These are phyloP conservation scores for Nephotettix cincticeps DNA, from an alignment of 1,140 invertebrate species.

Conservation along the genomic window DNA sequence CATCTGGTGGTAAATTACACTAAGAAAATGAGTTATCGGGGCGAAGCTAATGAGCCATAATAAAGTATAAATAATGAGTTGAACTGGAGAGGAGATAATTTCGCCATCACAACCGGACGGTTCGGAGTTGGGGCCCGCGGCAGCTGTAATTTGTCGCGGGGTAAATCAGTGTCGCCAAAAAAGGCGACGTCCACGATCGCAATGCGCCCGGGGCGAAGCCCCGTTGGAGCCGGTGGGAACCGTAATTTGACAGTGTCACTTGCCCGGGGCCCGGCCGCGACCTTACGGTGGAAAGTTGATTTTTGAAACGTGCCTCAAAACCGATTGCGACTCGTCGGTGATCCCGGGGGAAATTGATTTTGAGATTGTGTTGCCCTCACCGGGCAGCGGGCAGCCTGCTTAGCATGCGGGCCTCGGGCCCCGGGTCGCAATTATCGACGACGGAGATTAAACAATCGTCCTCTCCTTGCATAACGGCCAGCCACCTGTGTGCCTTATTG, in stretches of 20 bases:
- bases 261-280: neutral
- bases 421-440: constrained; percentile 6
- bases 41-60: too few species aligned
- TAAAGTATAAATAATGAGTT: too few species aligned
- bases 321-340: too few species aligned
- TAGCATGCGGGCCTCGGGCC: constrained; percentile 17
- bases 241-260: constrained; percentile 7
- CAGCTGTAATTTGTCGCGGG: constrained; percentile 3
- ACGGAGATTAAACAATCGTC: constrained; percentile 13
- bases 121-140: too few species aligned
- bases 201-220: neutral
- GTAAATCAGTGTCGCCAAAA: constrained; percentile 21
- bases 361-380: neutral
- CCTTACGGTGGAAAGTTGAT: constrained; percentile 13
- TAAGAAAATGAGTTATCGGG: too few species aligned
- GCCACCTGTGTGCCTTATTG: constrained; percentile 17
- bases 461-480: neutral
- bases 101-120: too few species aligned
- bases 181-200: neutral
- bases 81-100: too few species aligned
- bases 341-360: constrained; percentile 6
- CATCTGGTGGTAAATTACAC: too few species aligned
- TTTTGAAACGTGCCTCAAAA: neutral
- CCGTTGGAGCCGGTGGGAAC: neutral
- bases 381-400: neutral